phyloP scores from a whole-genome alignment of 2,888 invertebrate species.

The Dynastes maya region DNA sequence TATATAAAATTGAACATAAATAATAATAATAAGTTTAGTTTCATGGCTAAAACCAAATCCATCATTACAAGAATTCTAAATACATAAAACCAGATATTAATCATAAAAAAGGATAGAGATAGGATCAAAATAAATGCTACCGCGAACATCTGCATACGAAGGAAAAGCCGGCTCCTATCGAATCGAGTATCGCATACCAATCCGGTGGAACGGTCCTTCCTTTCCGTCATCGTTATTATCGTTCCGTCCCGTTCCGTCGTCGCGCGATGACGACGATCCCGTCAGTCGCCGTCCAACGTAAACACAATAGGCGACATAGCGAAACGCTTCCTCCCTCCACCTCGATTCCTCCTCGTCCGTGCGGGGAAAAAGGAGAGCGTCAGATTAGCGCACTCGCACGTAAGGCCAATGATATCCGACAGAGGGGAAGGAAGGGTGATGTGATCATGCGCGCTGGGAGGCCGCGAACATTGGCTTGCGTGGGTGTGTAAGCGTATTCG shows the following conservation, averaged over 20 bases:
- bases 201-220: too few relatives aligned
- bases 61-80: too few relatives aligned
- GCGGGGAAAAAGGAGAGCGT: conserved; percentile 43
- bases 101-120: too few relatives aligned
- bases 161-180: too few relatives aligned
- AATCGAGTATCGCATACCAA: too few relatives aligned
- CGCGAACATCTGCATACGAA: too few relatives aligned
- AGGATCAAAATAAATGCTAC: too few relatives aligned
- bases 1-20: too few relatives aligned
- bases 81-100: too few relatives aligned
- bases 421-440: conserved; percentile 53
- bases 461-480: conserved; percentile 54
- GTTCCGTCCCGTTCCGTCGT: neutral
- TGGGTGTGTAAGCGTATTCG: conserved; percentile 46
- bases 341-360: conserved; percentile 38
- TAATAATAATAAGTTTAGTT: too few relatives aligned
- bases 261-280: neutral
- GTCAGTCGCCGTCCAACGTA: conserved; percentile 27
- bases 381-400: conserved; percentile 58
- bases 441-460: conserved; percentile 53
- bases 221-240: conserved; percentile 1
- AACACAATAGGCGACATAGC: conserved; percentile 55
- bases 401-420: conserved; percentile 60
- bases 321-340: conserved; percentile 55
- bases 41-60: too few relatives aligned